These are phyloP conservation scores for Oryzias melastigma DNA, from an alignment of 2,113 vertebrate species.

Conservation along the genomic window DNA sequence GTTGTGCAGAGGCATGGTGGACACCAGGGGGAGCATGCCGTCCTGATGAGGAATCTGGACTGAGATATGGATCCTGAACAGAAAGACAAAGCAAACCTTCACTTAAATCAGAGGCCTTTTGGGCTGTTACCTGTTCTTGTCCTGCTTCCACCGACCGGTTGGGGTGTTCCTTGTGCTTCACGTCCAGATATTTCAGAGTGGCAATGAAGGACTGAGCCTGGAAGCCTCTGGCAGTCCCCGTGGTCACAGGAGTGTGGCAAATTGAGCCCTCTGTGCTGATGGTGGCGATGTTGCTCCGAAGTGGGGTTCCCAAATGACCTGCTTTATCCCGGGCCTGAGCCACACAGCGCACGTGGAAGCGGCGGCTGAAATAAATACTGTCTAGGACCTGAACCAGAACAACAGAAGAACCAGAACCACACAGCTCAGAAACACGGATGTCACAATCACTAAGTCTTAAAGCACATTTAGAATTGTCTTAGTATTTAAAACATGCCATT, in stretches of 20 bases:
- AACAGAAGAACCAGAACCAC: not conserved
- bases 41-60: conserved; percentile 99
- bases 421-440: not conserved
- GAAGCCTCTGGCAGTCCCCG: conserved; percentile 91
- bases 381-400: conserved; percentile 87
- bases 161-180: conserved; percentile 97
- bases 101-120: accelerated
- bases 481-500: too few species aligned
- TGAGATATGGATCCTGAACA: conserved; percentile 91
- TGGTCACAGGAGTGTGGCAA: conserved; percentile 94
- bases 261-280: conserved; percentile 94
- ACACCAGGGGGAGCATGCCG: conserved; percentile 96
- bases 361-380: conserved; percentile 96
- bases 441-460: not conserved
- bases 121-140: accelerated
- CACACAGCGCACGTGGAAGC: conserved; percentile 94
- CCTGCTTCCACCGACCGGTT: conserved; percentile 81
- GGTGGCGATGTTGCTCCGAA: conserved; percentile 89
- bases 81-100: not conserved
- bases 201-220: conserved; percentile 97
- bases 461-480: too few species aligned
- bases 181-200: conserved; percentile 92
- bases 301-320: conserved; percentile 88
- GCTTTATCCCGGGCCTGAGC: conserved; percentile 92
- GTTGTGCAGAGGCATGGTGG: conserved; percentile 95